Conservation (phyloP, 2,797 vertebrate species). For the Dryobates pubescens region DNA sequence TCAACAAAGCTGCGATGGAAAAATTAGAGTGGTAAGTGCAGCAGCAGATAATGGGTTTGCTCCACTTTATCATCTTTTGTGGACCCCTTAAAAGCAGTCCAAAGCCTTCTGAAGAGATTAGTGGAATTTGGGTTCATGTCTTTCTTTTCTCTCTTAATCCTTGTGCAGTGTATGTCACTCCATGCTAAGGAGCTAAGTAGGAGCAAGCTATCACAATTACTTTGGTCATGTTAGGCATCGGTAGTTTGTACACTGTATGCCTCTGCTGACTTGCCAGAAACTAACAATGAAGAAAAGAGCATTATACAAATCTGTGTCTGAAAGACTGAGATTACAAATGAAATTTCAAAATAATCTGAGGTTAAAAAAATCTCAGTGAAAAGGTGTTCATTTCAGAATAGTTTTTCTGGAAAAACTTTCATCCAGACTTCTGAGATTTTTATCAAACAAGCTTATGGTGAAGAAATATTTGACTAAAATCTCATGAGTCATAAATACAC, state of each 20-base stretch:
- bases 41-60: not conserved
- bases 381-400: not conserved
- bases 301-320: not conserved
- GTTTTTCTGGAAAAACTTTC: not conserved
- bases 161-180: not conserved
- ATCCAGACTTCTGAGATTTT: not conserved
- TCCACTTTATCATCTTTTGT: not conserved
- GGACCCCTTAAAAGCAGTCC: not conserved
- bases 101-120: not conserved
- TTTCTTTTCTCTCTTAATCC: not conserved
- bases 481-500: not conserved
- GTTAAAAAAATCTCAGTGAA: not conserved
- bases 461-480: not conserved
- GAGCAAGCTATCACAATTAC: fast-evolving
- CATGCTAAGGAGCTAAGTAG: not conserved
- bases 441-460: not conserved
- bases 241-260: not conserved
- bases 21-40: not conserved
- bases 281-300: not conserved
- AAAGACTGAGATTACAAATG: not conserved
- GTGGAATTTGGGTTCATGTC: not conserved
- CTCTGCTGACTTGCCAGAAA: not conserved
- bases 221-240: not conserved
- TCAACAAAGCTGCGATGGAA: not conserved
- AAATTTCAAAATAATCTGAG: not conserved